Evolutionary conservation across 2,113 vertebrate genomes (phyloP).

Genomic region (Barnardius zonarius): DNA sequence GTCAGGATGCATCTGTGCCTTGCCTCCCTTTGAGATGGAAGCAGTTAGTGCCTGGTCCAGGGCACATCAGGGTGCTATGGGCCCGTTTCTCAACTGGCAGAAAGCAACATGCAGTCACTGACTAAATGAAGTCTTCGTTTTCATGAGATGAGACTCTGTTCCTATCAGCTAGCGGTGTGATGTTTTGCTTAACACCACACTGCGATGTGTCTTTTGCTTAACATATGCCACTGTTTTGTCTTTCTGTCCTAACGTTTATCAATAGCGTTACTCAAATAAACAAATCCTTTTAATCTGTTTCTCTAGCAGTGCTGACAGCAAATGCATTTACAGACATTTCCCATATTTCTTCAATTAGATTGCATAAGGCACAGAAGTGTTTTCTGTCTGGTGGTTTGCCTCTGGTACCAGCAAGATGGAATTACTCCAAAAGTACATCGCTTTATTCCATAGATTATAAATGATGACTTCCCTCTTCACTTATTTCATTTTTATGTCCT

Average conservation of each 20-base stretch:
- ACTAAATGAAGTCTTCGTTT: neutral
- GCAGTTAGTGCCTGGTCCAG: too few species aligned
- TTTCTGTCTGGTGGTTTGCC: neutral
- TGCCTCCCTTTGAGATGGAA: neutral
- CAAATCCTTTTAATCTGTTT: neutral
- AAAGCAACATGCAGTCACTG: neutral
- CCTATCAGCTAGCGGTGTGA: neutral
- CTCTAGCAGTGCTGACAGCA: neutral
- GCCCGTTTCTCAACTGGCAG: neutral
- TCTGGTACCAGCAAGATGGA: neutral
- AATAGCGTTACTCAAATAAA: neutral
- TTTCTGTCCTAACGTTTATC: neutral
- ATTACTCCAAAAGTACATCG: neutral
- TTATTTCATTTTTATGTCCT: conserved; percentile 10
- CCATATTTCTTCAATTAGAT: neutral
- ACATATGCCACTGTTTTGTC: neutral
- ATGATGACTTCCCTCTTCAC: neutral
- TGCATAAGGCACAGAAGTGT: neutral
- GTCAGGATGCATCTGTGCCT: neutral
- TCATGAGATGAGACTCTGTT: neutral
- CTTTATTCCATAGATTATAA: neutral
- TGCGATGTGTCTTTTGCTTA: neutral
- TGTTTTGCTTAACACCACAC: neutral
- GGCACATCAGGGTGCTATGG: neutral
- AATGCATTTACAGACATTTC: neutral